Evolutionary conservation across 2,113 vertebrate genomes (phyloP).

Genomic region (Psittacula cyanocephala): DNA sequence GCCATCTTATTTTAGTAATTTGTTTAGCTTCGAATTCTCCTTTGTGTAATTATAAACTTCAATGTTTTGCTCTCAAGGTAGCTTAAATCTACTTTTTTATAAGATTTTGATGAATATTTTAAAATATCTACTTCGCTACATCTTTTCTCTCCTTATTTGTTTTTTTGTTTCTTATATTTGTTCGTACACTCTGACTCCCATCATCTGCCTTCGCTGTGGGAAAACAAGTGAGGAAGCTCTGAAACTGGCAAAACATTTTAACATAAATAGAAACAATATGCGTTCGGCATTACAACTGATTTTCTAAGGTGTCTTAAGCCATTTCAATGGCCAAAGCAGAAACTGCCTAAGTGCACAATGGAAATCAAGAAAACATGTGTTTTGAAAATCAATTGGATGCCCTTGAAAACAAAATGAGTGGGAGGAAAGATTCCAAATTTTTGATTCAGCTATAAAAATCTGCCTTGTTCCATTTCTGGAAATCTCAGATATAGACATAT

Average conservation of each 20-base stretch:
- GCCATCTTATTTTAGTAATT: neutral
- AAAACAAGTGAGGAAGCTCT: neutral
- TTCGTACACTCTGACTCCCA: neutral
- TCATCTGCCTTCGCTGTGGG: neutral
- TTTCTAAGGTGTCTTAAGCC: neutral
- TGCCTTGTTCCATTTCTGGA: neutral
- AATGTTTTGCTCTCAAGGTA: neutral
- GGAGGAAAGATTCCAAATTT: neutral
- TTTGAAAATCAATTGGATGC: neutral
- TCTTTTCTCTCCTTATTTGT: neutral
- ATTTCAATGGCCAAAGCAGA: neutral
- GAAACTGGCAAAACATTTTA: neutral
- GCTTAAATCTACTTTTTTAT: neutral
- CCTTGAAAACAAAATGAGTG: neutral
- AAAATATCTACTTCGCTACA: neutral
- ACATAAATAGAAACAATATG: neutral
- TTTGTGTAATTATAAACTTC: neutral
- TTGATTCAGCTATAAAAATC: neutral
- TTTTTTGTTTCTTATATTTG: neutral
- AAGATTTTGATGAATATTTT: neutral
- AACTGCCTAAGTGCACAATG: neutral
- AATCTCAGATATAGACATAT: neutral
- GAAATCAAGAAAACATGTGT: neutral
- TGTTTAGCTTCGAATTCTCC: neutral
- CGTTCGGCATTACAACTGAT: neutral